Evolutionary conservation across 2,113 vertebrate genomes (phyloP).

Genomic region (Centropristis striata): DNA sequence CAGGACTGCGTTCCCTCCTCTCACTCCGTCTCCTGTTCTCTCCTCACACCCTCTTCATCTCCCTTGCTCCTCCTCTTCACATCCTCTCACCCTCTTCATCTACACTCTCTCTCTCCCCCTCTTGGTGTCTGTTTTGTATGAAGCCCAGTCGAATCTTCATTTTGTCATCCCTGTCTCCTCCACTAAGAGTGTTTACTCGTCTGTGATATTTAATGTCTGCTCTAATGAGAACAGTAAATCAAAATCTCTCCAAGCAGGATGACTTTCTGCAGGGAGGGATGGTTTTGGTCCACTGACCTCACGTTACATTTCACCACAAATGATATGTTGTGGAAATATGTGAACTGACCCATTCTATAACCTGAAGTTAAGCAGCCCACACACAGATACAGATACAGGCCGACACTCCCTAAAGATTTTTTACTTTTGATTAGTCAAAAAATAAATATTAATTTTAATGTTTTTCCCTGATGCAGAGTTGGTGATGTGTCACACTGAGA

Average conservation of each 20-base stretch:
- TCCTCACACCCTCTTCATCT: slow-evolving; percentile 36
- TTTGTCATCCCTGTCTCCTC: slow-evolving; percentile 32
- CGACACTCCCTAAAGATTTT: not conserved
- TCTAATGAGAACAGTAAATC: slow-evolving; percentile 48
- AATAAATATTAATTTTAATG: not conserved
- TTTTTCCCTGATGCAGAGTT: not conserved
- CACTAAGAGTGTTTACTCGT: slow-evolving; percentile 39
- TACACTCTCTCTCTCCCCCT: slow-evolving; percentile 5
- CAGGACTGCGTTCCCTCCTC: not conserved
- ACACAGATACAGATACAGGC: not conserved
- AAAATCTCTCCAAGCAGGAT: slow-evolving; percentile 1
- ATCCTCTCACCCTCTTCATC: slow-evolving; percentile 35
- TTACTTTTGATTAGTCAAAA: not conserved
- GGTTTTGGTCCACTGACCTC: slow-evolving; percentile 20
- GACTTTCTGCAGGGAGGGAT: not conserved
- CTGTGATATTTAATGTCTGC: slow-evolving; percentile 33
- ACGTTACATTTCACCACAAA: not conserved
- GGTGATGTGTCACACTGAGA: not conserved
- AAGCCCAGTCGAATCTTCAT: not conserved
- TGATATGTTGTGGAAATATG: slow-evolving; percentile 4
- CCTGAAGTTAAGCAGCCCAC: slow-evolving; percentile 13
- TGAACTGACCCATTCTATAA: not conserved
- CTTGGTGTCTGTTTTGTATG: slow-evolving; percentile 15
- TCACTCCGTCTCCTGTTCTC: not conserved
- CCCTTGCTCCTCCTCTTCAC: slow-evolving; percentile 7